These are phyloP conservation scores for Spisula solida DNA, from an alignment of 2,888 invertebrate species.

Conservation along the genomic window DNA sequence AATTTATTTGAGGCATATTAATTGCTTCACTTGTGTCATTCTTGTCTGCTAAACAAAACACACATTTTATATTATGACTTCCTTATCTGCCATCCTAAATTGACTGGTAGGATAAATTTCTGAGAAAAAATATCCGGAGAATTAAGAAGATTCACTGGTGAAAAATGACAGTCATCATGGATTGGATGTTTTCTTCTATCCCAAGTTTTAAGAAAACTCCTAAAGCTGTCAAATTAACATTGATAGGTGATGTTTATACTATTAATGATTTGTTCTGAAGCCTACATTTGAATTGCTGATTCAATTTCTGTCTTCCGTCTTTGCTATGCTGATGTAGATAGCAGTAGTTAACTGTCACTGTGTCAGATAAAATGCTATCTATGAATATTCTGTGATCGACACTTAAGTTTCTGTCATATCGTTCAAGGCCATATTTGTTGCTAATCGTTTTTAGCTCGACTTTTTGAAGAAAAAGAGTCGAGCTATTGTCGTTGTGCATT, in stretches of 20 bases:
- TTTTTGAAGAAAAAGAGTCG: no score
- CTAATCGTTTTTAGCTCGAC: no score
- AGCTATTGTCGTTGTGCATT: no score
- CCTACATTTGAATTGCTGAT: constrained; percentile 19
- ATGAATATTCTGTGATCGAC: neutral
- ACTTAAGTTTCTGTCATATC: neutral
- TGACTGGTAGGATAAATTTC: neutral
- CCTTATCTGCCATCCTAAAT: neutral
- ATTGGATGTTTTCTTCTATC: neutral
- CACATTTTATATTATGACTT: no score
- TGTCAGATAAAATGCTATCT: neutral
- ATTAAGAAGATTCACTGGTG: neutral
- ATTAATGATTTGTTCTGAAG: neutral
- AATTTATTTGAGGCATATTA: no score
- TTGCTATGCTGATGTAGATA: neutral
- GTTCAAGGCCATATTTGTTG: no score
- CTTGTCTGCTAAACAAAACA: no score
- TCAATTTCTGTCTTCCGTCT: neutral
- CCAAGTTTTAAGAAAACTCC: neutral
- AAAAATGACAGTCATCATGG: neutral
- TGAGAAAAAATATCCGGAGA: neutral
- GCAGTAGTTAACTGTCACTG: neutral
- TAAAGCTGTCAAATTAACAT: constrained; percentile 10
- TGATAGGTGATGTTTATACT: constrained; percentile 13
- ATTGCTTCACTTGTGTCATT: no score